These are phyloP conservation scores for Heteromurus nitidus DNA, from an alignment of 2,888 invertebrate genomes.

Conservation along the genomic window DNA sequence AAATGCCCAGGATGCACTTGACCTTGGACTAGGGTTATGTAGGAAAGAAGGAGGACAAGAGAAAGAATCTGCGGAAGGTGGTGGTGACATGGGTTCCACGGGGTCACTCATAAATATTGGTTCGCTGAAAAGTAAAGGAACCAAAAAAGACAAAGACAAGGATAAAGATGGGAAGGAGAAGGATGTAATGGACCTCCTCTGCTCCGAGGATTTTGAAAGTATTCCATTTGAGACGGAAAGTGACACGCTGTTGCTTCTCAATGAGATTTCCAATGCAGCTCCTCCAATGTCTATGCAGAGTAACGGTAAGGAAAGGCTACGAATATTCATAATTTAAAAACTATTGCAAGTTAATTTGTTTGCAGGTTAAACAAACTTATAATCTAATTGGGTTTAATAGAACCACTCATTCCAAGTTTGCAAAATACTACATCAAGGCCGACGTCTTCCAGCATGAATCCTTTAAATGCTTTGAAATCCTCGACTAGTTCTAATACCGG, in stretches of 20 bases:
- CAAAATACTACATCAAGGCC: conserved; percentile 36
- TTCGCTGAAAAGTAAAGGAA: conserved; percentile 61
- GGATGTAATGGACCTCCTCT: conserved; percentile 69
- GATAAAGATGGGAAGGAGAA: conserved; percentile 65
- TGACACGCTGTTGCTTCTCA: conserved; percentile 71
- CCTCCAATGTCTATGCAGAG: conserved; percentile 26
- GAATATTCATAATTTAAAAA: too few relatives aligned
- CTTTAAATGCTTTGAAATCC: conserved; percentile 35
- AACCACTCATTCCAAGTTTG: conserved; percentile 35
- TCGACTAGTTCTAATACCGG: neutral
- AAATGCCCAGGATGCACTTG: conserved; percentile 70
- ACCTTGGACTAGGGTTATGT: conserved; percentile 68
- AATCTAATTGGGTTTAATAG: conserved; percentile 1
- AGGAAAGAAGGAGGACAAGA: conserved; percentile 18
- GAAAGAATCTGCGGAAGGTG: neutral
- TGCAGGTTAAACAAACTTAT: too few relatives aligned
- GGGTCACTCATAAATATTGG: conserved; percentile 63
- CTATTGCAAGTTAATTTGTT: too few relatives aligned
- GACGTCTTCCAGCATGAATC: conserved; percentile 55
- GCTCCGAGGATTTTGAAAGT: conserved; percentile 70
- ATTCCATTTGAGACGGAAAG: conserved; percentile 69
- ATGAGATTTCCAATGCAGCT: conserved; percentile 70
- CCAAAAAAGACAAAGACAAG: conserved; percentile 54
- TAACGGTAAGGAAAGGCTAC: neutral
- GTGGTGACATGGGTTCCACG: conserved; percentile 17